phyloP scores from a whole-genome alignment of 2,113 vertebrate genomes.

The human region GRCh38 chr3:123638501-123639000 shows the following conservation, averaged over 20 bases:
- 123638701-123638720: neutral
- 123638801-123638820: neutral
- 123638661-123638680: too few relatives aligned
- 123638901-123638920: neutral
- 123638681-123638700: neutral
- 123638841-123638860: neutral
- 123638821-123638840: neutral
- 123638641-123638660: neutral
- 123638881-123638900: neutral
- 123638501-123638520: neutral
- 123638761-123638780: neutral
- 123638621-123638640: neutral
- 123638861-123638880: too few relatives aligned
- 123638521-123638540: neutral
- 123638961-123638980: neutral
- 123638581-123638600: neutral
- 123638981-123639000: neutral
- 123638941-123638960: neutral
- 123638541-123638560: neutral
- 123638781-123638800: neutral
- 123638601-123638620: neutral
- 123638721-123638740: accelerated
- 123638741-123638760: neutral
- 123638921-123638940: neutral
- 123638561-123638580: neutral